Evolutionary conservation across 2,113 vertebrate genomes (phyloP).

Genomic region (Oplegnathus fasciatus): DNA sequence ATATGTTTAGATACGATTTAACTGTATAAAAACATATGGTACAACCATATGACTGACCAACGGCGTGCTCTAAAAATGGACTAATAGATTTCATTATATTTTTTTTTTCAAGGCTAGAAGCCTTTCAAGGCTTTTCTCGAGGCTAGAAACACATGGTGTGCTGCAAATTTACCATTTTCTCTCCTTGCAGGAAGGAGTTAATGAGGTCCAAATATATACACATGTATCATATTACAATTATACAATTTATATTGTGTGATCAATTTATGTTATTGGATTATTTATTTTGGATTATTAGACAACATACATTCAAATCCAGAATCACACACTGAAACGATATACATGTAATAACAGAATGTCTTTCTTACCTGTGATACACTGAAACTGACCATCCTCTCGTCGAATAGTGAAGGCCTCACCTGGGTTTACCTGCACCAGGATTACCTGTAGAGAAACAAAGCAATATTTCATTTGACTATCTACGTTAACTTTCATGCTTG

Average conservation of each 20-base stretch:
- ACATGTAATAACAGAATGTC: neutral
- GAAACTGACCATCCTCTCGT: conserved; percentile 99
- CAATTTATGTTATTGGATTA: no score
- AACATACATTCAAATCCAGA: neutral
- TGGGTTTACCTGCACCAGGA: conserved; percentile 99
- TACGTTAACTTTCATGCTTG: neutral
- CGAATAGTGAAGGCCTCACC: conserved; percentile 99
- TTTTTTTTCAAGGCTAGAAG: conserved; percentile 6
- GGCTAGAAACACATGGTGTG: neutral
- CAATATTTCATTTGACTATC: neutral
- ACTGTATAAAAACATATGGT: neutral
- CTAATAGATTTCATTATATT: neutral
- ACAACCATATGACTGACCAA: neutral
- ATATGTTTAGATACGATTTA: neutral
- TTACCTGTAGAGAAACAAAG: conserved; percentile 89
- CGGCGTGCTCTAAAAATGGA: neutral
- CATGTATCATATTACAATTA: no score
- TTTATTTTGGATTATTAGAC: neutral
- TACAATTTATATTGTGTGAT: neutral
- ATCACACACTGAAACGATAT: neutral
- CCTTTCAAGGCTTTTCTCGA: no score
- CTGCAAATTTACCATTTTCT: neutral
- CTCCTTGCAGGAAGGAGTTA: neutral
- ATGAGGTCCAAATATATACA: neutral
- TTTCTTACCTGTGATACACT: conserved; percentile 98